These are phyloP conservation scores for Odocoileus virginianus DNA, from an alignment of 2,113 vertebrate species.

Conservation along the genomic window DNA sequence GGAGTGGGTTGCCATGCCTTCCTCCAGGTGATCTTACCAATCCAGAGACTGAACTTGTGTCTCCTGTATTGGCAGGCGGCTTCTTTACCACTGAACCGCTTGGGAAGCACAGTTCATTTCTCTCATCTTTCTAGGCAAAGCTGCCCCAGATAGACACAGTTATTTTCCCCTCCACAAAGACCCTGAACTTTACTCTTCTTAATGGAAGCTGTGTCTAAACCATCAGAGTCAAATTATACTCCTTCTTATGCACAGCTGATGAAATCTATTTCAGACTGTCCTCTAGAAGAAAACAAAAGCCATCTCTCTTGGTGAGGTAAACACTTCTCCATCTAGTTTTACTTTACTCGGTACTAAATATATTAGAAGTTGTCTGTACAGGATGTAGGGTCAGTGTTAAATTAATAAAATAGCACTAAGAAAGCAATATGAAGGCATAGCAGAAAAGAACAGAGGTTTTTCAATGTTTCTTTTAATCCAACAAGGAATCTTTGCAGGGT, in stretches of 20 bases:
- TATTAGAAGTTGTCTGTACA: not conserved
- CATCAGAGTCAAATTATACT: not conserved
- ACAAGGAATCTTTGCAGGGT: not conserved
- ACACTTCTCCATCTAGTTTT: not conserved
- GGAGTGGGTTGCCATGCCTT: not conserved
- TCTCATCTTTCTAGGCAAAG: not conserved
- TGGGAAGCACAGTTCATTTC: not conserved
- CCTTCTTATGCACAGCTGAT: not conserved
- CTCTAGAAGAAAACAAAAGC: not conserved
- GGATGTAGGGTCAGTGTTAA: not conserved
- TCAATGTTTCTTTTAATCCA: not conserved
- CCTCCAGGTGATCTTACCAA: not conserved
- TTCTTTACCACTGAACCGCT: not conserved
- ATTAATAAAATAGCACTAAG: not conserved
- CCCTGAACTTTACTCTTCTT: not conserved
- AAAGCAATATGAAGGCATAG: not conserved
- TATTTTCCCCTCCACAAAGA: not conserved
- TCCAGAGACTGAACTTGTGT: not conserved
- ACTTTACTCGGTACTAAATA: not conserved
- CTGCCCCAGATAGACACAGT: not conserved
- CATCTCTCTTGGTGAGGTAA: not conserved
- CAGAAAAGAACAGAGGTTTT: not conserved
- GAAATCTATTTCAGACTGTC: not conserved
- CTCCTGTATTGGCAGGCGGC: not conserved
- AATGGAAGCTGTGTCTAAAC: not conserved